Evolutionary conservation across 2,888 invertebrate species (phyloP), one percentile per base, ranked within the genome.

Genomic region (Brenthis ino): DNA sequence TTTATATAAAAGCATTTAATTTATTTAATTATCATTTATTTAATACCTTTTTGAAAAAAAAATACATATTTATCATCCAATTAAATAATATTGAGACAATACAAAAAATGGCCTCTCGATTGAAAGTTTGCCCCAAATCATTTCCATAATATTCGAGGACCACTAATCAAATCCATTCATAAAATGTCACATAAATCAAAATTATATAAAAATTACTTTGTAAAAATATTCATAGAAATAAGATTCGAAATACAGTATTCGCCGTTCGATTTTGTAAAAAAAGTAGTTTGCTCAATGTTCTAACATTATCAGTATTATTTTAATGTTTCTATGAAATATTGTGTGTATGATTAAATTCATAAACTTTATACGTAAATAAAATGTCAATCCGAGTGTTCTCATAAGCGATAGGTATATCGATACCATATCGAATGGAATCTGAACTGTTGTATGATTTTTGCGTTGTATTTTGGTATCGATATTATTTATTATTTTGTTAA

Each of bases 221-320:
- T 70, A 70, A 65, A 54, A 58, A 65, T 56, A 61, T 60, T 58
- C 53, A 47, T 58, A 47, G 33, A 57, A 43, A 16, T 67, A 68
- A 68, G 57, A 48, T 65, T 57, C 43, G 20, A 48, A 43, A 47
- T 43, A 64, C 50, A 58, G 68, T 24, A 37, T 37, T 48, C 53
- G 37, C 37, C 64, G 57, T 64, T 64, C 47, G 57, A 53, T 20
- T 55, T 57, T 60, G n/a, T n/a, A 50, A 47, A 60, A 64, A 47
- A 55, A 67, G 43, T 57, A 66, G 68, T 68, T 68, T 68, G 72
- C 72, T 72, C 72, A 72, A 73, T 73, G 50, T 57, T 48, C 53
- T 54, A 53, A 68, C 63, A 65, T 64, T 65, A 67, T 63, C 69
- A 67, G 71, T 73, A 71, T 69, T 73, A 71, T 58, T 54, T n/a